A percentile compares a stretch with the other conserved stretches of the same genome.
Conservation (phyloP, 2,113 vertebrate genomes). For the Erinaceus europaeus region DNA sequence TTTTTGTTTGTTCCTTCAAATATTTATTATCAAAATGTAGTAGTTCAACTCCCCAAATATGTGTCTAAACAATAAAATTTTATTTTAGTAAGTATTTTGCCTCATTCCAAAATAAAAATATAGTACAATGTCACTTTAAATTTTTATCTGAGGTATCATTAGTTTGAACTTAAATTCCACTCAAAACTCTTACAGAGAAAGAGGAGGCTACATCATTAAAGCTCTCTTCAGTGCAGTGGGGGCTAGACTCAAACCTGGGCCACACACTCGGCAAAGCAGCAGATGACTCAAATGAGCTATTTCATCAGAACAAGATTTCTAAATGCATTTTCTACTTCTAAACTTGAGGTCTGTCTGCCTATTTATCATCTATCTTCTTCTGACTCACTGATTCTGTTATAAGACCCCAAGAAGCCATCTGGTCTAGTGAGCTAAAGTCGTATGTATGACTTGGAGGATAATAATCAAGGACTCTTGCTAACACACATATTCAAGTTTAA, state of each 20-base stretch:
- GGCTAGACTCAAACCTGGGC: too few species aligned
- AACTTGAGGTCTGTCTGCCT: neutral
- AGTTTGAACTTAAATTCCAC: too few species aligned
- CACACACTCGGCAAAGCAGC: neutral
- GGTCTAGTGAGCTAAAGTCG: neutral
- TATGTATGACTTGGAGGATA: neutral
- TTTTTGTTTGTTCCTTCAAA: neutral
- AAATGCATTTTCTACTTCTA: neutral
- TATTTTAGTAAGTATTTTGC: conserved; percentile 27
- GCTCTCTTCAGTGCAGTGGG: too few species aligned
- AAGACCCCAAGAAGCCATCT: neutral
- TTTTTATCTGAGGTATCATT: too few species aligned
- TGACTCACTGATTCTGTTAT: neutral
- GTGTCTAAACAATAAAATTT: neutral
- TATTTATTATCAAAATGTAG: conserved; percentile 7
- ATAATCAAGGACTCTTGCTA: neutral
- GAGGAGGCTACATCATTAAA: too few species aligned
- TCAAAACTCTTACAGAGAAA: too few species aligned
- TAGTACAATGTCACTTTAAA: neutral
- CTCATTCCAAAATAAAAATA: neutral
- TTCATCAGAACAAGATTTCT: neutral
- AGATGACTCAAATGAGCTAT: too few species aligned
- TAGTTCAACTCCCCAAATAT: neutral
- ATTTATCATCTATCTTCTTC: too few species aligned
- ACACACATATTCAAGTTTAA: neutral